These are phyloP conservation scores for Cairina moschata DNA, from an alignment of 2,113 vertebrate species.

Conservation along the genomic window DNA sequence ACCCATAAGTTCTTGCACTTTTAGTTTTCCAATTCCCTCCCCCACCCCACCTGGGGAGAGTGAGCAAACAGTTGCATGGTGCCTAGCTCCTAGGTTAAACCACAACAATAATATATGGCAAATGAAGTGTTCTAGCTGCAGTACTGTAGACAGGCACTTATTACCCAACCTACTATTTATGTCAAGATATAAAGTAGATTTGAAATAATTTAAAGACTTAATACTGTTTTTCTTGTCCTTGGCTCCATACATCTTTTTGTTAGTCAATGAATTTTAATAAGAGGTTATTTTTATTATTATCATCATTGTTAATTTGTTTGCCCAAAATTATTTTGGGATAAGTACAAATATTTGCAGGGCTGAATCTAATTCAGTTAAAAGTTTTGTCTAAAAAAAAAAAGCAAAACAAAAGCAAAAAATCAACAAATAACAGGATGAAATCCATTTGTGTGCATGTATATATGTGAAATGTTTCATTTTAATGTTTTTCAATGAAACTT, in stretches of 20 bases:
- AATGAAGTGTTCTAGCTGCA: neutral
- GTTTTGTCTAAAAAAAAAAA: neutral
- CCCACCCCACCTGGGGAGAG: too few relatives aligned
- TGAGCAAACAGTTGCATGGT: too few relatives aligned
- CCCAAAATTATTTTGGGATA: neutral
- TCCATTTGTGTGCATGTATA: accelerated
- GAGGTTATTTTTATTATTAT: neutral
- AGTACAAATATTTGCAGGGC: neutral
- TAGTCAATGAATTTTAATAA: neutral
- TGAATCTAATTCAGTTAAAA: neutral
- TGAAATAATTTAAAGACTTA: neutral
- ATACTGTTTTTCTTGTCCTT: neutral
- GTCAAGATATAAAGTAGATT: neutral
- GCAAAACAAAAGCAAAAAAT: neutral
- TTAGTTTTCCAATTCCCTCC: too few relatives aligned
- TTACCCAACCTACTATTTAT: neutral
- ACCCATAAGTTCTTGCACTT: too few relatives aligned
- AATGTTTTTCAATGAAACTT: neutral
- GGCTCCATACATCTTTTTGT: neutral
- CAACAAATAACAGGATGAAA: neutral
- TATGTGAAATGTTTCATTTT: neutral
- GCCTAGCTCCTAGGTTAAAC: too few relatives aligned
- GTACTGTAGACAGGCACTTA: neutral
- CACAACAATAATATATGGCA: neutral
- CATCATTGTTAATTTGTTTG: neutral